Evolutionary conservation across 2,888 invertebrate genomes (phyloP), one percentile per base, ranked within the genome.

Genomic region (Latrodectus elegans): DNA sequence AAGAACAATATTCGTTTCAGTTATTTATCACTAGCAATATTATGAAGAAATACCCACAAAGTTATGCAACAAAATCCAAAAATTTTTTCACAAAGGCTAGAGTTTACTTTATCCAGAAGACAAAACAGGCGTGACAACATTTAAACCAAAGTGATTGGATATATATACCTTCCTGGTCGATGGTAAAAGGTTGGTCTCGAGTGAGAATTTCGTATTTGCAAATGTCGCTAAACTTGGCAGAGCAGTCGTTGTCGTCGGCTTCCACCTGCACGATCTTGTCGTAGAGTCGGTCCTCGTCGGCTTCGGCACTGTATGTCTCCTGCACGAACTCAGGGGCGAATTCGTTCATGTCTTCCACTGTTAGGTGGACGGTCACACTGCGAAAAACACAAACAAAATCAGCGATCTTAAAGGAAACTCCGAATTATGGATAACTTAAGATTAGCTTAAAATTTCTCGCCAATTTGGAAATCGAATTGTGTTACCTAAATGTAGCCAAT

Each of bases 161-260:
- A 92, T 91, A 84, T 92, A 92, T 91, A 94, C 97, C 99, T 92
- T 97, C 97, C 92, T 96, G 96, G 92, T 97, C 97, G 91, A 99
- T 96, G 81, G 95, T 94, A 92, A 99, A 99, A 0, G 97, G 97
- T 90, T 96, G 96, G 90, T 97, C 97, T 89, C 95, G 95, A 0
- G 97, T 98, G 77, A 97, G 94, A 90, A 99, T 97, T 93, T 99
- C 97, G 93, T 99, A 99, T 92, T 97, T 97, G 95, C 99, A 99
- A 81, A 99, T 97, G 92, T 97, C 97, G 0, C 97, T 97, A 92
- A 95, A 98, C 85, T 96, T 95, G 68, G 97, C 97, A n/a, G 98
- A 97, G 92, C 98, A 98, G 93, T 99, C 99, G 79, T 96, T 94
- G 92, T 99, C 99, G 0, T 95, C 95, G 4, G 99, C 99, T 91